Conservation (phyloP, 2,888 invertebrate species). For the Prosopocoilus inquinatus region DNA sequence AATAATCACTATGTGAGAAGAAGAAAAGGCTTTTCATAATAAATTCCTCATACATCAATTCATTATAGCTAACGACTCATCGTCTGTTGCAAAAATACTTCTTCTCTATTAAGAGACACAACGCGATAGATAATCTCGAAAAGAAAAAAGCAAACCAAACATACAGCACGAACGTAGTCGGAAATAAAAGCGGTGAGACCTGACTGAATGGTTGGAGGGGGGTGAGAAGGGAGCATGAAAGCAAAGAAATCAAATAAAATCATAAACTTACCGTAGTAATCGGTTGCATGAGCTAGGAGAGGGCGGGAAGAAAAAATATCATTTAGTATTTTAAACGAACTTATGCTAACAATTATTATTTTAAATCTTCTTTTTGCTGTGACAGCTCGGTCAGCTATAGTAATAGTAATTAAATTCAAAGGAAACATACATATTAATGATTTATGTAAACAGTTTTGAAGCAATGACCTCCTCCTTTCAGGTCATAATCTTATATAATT, state of each 20-base stretch:
- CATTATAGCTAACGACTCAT: slow-evolving; percentile 7
- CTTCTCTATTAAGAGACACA: neutral
- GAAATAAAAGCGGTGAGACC: slow-evolving; percentile 14
- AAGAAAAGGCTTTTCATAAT: slow-evolving; percentile 9
- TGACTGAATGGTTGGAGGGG: slow-evolving; percentile 14
- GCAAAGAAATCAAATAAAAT: slow-evolving; percentile 59
- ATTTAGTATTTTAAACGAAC: slow-evolving; percentile 16
- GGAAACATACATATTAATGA: slow-evolving; percentile 22
- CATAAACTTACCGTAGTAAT: slow-evolving; percentile 98
- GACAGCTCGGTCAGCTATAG: too few species aligned
- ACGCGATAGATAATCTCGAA: slow-evolving; percentile 1
- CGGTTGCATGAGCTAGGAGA: slow-evolving; percentile 88
- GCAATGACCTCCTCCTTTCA: too few species aligned
- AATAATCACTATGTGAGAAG: slow-evolving; percentile 9
- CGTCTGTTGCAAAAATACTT: neutral
- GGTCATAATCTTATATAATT: too few species aligned
- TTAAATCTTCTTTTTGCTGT: too few species aligned
- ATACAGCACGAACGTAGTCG: neutral
- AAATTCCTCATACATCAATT: slow-evolving; percentile 16
- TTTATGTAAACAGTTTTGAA: too few species aligned
- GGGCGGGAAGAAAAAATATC: slow-evolving; percentile 45
- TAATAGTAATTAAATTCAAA: slow-evolving; percentile 5
- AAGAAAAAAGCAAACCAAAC: neutral
- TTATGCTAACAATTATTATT: slow-evolving; percentile 11
- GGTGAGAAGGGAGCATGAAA: slow-evolving; percentile 29